phyloP scores from a whole-genome alignment of 2,797 vertebrate genomes.

The Lacerta bilineata region DNA sequence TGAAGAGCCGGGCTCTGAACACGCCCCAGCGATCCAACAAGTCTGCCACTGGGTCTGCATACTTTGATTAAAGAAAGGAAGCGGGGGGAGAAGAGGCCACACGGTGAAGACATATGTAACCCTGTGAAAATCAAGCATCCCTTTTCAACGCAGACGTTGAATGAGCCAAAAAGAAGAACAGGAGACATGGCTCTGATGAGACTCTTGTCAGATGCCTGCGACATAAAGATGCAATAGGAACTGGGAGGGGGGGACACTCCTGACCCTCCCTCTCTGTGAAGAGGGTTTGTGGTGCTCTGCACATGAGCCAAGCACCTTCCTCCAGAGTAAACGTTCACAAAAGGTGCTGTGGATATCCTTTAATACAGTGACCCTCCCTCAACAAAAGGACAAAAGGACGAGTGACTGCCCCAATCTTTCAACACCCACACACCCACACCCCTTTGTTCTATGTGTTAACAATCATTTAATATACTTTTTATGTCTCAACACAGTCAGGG shows the following conservation, averaged over 20 bases:
- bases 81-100: not conserved
- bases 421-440: too few species aligned
- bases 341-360: not conserved
- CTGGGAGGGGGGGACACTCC: too few species aligned
- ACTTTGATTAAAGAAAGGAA: constrained; percentile 78
- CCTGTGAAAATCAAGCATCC: not conserved
- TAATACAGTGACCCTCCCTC: not conserved
- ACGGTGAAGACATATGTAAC: constrained; percentile 6
- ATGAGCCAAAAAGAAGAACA: not conserved
- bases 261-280: not conserved
- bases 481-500: not conserved
- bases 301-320: not conserved
- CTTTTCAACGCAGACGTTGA: not conserved
- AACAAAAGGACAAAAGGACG: not conserved
- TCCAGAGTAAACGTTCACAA: not conserved
- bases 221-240: not conserved
- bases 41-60: constrained; percentile 97
- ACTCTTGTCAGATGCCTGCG: constrained; percentile 23
- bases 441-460: not conserved
- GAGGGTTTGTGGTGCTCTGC: too few species aligned
- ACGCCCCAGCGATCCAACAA: constrained; percentile 97
- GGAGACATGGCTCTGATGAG: not conserved
- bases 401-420: not conserved
- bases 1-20: constrained; percentile 95
- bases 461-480: not conserved